phyloP scores from a whole-genome alignment of 1,140 invertebrate species.

The Heliconius nattereri region DNA sequence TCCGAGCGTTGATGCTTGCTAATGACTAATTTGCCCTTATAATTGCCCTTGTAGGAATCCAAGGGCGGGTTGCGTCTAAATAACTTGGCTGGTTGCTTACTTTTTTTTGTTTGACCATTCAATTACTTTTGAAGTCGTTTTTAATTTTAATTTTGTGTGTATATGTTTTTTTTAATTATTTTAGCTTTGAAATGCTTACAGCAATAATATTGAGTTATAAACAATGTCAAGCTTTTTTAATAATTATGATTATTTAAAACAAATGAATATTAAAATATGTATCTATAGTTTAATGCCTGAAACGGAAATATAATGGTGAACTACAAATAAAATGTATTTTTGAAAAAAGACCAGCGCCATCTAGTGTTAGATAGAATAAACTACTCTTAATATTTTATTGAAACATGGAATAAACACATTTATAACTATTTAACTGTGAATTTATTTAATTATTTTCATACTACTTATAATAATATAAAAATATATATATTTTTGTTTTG shows the following conservation, averaged over 20 bases:
- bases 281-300: no score
- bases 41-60: slow-evolving; percentile 56
- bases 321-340: no score
- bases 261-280: no score
- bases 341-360: slow-evolving; percentile 5
- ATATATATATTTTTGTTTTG: neutral
- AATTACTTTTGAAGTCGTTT: neutral
- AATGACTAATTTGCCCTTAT: slow-evolving; percentile 58
- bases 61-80: slow-evolving; percentile 39
- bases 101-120: slow-evolving; percentile 6
- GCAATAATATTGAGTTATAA: no score
- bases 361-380: slow-evolving; percentile 29
- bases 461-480: neutral
- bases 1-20: slow-evolving; percentile 43
- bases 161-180: neutral
- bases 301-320: no score
- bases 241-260: no score
- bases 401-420: no score
- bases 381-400: neutral
- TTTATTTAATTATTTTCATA: no score
- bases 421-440: no score
- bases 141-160: neutral
- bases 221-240: no score
- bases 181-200: no score
- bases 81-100: neutral